Evolutionary conservation across 2,113 vertebrate species (phyloP).

Genomic region (Grallaria varia): DNA sequence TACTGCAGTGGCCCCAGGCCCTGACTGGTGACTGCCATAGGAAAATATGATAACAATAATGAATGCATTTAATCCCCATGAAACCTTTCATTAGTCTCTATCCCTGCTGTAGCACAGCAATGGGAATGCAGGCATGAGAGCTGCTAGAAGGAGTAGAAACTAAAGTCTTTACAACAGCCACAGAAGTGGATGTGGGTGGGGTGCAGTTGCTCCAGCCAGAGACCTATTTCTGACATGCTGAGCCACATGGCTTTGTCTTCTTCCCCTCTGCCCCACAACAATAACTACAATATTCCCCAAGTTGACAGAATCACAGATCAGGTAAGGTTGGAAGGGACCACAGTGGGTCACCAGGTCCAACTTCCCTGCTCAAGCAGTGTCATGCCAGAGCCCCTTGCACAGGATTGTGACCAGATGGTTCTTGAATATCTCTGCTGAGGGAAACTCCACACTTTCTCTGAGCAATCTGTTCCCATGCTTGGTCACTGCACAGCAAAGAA

Average conservation of each 20-base stretch:
- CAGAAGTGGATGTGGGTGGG: background rate
- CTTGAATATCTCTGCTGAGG: background rate
- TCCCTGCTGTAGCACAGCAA: background rate
- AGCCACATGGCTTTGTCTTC: background rate
- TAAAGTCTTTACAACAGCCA: background rate
- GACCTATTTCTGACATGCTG: background rate
- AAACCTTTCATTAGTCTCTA: background rate
- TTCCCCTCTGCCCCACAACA: background rate
- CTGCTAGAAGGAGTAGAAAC: background rate
- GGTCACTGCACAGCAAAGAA: background rate
- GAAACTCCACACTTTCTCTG: background rate
- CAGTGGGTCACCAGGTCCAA: background rate
- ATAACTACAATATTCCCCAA: background rate
- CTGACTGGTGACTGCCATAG: background rate
- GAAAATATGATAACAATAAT: background rate
- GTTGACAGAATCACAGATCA: background rate
- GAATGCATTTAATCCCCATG: background rate
- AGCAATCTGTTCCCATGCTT: background rate
- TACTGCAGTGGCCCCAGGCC: background rate
- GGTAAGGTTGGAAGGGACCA: background rate
- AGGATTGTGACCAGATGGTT: background rate
- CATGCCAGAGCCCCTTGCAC: background rate
- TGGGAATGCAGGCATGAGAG: background rate
- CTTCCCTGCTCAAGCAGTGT: background rate
- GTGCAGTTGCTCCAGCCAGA: background rate